These are phyloP conservation scores for Chrysotoxum bicinctum DNA, from an alignment of 2,888 invertebrate genomes.

Conservation along the genomic window DNA sequence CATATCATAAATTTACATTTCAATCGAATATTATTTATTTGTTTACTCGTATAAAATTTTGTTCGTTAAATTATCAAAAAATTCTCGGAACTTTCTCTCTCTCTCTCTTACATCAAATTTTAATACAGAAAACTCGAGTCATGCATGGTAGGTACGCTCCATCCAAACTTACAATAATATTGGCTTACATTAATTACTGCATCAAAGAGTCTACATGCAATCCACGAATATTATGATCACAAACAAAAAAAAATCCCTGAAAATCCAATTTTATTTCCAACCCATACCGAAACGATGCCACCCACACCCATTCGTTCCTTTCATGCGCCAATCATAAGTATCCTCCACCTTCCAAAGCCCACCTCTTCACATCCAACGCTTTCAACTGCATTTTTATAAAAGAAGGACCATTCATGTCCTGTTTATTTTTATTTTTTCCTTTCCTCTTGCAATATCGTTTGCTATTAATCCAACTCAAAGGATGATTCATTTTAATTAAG, in stretches of 20 bases:
- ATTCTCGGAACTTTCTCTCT: background rate
- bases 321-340: constrained; percentile 7
- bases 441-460: constrained; percentile 30
- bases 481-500: constrained; percentile 69
- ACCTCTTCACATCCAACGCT: background rate
- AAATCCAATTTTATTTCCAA: constrained; percentile 30
- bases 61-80: background rate
- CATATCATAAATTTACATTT: too few species aligned
- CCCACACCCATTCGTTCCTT: background rate
- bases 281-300: background rate
- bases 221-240: constrained; percentile 6
- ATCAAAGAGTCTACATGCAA: constrained; percentile 17
- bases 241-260: constrained; percentile 3
- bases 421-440: background rate
- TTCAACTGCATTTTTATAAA: constrained; percentile 20
- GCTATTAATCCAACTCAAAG: constrained; percentile 65
- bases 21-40: background rate
- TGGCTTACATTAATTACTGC: constrained; percentile 16
- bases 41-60: background rate
- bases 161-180: constrained; percentile 11
- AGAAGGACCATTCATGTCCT: constrained; percentile 9
- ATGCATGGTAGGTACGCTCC: background rate
- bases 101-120: background rate
- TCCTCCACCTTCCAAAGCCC: background rate
- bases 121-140: background rate